Evolutionary conservation across 1,140 invertebrate genomes (phyloP).

Genomic region (Phymorhynchus buccinoides): DNA sequence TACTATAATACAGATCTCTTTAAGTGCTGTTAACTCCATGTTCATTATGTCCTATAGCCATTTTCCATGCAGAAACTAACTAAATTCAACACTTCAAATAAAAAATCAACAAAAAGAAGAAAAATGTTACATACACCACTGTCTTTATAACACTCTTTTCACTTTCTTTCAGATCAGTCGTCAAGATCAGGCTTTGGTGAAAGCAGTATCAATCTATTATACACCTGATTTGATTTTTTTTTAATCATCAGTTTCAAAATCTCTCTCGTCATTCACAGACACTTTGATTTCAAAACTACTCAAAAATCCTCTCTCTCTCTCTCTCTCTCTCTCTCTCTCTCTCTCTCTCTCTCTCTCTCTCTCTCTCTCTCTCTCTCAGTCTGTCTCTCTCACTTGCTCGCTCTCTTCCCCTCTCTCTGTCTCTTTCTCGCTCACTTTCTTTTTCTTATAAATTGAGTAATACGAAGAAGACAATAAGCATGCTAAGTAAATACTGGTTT

Average conservation of each 20-base stretch:
- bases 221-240: background rate
- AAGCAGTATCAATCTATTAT: background rate
- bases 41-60: background rate
- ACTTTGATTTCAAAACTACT: background rate
- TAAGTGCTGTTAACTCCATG: background rate
- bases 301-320: background rate
- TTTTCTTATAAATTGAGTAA: background rate
- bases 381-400: no score
- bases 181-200: background rate
- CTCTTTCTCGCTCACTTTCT: no score
- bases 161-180: background rate
- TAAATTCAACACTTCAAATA: background rate
- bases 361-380: background rate
- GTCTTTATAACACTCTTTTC: no score
- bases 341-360: background rate
- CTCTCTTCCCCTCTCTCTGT: no score
- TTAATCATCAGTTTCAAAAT: background rate
- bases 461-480: background rate
- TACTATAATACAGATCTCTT: background rate
- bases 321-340: background rate
- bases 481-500: background rate
- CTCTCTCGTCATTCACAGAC: background rate
- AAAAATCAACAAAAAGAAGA: background rate
- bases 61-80: background rate
- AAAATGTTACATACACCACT: background rate